phyloP scores from a whole-genome alignment of 2,113 vertebrate genomes.

The Mirounga angustirostris region DNA sequence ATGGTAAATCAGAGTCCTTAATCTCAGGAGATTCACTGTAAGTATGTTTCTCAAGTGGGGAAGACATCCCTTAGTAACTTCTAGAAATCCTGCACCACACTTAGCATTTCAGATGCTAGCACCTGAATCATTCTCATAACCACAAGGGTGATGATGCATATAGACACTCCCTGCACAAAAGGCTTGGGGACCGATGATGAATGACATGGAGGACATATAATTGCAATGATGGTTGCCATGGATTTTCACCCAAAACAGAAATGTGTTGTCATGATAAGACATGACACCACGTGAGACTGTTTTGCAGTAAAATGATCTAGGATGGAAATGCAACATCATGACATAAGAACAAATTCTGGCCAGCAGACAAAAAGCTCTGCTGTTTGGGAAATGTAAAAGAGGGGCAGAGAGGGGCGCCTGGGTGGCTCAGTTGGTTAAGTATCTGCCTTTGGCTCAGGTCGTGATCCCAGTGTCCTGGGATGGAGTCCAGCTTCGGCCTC shows the following conservation, averaged over 20 bases:
- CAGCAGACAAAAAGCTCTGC: neutral
- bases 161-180: neutral
- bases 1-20: neutral
- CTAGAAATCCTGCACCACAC: neutral
- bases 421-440: no score
- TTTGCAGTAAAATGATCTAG: neutral
- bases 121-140: constrained; percentile 45
- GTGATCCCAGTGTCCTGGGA: no score
- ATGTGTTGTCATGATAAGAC: neutral
- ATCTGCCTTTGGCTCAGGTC: no score
- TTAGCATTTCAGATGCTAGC: neutral
- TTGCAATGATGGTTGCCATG: constrained; percentile 12
- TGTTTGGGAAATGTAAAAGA: neutral
- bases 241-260: constrained; percentile 41
- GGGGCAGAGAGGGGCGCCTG: no score
- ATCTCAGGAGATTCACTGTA: neutral
- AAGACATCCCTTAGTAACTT: neutral
- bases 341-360: neutral
- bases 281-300: neutral
- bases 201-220: neutral
- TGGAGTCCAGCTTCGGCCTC: no score
- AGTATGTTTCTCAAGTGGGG: neutral
- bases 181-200: neutral
- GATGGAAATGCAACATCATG: neutral
- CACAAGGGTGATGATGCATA: neutral